Evolutionary conservation across 1,140 invertebrate genomes (phyloP).

Genomic region (Drosophila watanabei): DNA sequence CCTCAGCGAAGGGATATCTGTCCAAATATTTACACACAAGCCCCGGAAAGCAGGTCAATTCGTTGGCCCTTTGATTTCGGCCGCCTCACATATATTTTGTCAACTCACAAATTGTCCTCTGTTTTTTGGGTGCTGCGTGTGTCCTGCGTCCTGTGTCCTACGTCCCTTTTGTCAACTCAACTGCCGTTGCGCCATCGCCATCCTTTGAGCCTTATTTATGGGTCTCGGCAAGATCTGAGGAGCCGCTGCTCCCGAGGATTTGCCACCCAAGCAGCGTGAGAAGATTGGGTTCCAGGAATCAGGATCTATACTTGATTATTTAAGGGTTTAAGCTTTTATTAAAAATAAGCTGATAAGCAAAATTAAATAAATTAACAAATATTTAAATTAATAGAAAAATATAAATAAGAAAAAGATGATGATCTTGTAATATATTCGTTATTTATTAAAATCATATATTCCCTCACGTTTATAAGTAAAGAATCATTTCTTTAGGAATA

Average conservation of each 20-base stretch:
- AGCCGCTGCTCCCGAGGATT: constrained; percentile 29
- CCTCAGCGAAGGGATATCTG: constrained; percentile 31
- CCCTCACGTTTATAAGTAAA: too few species aligned
- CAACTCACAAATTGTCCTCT: constrained; percentile 81
- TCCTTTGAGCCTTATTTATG: constrained; percentile 72
- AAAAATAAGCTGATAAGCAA: too few species aligned
- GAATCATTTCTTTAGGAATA: too few species aligned
- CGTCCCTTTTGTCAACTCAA: constrained; percentile 54
- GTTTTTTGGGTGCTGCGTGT: constrained; percentile 2
- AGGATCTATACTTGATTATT: neutral
- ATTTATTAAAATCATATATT: too few species aligned
- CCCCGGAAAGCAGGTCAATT: constrained; percentile 44
- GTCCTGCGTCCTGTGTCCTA: constrained; percentile 25
- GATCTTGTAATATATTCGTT: too few species aligned
- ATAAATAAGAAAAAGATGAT: too few species aligned
- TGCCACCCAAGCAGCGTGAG: constrained; percentile 78
- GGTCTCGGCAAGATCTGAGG: constrained; percentile 35
- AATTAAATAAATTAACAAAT: too few species aligned
- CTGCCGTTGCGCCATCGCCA: constrained; percentile 46
- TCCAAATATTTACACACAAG: constrained; percentile 76
- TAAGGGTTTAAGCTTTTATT: too few species aligned
- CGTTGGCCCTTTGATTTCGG: constrained; percentile 31
- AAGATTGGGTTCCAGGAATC: constrained; percentile 64
- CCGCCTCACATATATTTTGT: constrained; percentile 70
- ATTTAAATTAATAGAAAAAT: too few species aligned